phyloP scores from a whole-genome alignment of 2,113 vertebrate genomes.

The Alaudala cheleensis region DNA sequence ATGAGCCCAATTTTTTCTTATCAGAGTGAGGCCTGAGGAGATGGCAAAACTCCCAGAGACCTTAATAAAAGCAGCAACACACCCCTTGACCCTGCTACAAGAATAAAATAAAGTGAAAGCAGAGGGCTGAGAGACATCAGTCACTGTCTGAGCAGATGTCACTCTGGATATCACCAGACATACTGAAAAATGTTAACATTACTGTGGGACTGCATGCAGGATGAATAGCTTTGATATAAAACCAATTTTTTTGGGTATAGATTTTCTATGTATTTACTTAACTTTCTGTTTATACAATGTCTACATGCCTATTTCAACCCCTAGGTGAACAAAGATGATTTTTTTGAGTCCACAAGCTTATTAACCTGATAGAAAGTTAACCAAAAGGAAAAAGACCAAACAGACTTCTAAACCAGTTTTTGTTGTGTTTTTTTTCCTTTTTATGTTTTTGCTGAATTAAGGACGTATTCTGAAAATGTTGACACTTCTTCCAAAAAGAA shows the following conservation, averaged over 20 bases:
- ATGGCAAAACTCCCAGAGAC: background rate
- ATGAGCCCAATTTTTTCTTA: background rate
- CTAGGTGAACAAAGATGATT: background rate
- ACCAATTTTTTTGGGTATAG: background rate
- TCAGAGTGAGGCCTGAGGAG: background rate
- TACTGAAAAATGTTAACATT: background rate
- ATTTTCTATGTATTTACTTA: background rate
- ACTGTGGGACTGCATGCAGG: background rate
- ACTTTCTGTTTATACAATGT: background rate
- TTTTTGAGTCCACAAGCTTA: background rate
- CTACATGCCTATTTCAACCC: background rate
- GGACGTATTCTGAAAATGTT: background rate
- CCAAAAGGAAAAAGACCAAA: background rate
- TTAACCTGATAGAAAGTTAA: background rate
- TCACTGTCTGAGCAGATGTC: background rate
- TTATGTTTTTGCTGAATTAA: constrained; percentile 5
- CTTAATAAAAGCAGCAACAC: background rate
- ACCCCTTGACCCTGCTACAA: background rate
- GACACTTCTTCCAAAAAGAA: constrained; percentile 8
- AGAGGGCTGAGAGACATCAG: background rate
- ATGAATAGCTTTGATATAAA: background rate
- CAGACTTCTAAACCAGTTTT: background rate
- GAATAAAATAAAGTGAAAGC: background rate
- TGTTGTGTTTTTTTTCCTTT: background rate
- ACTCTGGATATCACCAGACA: background rate